These are phyloP conservation scores for Catharus minimus DNA, from an alignment of 2,113 vertebrate species.

Conservation along the genomic window DNA sequence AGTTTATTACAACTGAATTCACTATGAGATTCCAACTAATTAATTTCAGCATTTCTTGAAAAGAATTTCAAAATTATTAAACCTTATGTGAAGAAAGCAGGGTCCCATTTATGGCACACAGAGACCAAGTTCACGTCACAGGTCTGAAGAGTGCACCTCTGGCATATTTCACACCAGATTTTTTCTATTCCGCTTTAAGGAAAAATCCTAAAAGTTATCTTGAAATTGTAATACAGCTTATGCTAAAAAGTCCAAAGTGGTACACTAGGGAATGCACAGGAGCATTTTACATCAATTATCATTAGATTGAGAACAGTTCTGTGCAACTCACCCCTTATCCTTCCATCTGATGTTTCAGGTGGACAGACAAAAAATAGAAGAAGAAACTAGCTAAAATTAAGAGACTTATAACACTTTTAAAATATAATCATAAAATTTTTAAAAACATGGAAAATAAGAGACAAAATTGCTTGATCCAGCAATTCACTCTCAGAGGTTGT, in stretches of 20 bases:
- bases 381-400: background rate
- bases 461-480: background rate
- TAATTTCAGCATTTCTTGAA: background rate
- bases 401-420: background rate
- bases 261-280: background rate
- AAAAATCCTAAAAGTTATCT: background rate
- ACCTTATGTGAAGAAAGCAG: background rate
- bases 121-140: background rate
- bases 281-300: background rate
- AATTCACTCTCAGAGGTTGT: background rate
- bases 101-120: background rate
- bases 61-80: background rate
- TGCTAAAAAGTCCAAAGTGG: background rate
- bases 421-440: too few relatives aligned
- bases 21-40: background rate
- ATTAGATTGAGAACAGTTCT: background rate
- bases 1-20: background rate
- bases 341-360: background rate
- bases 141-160: background rate
- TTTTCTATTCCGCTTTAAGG: background rate
- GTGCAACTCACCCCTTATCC: background rate
- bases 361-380: background rate
- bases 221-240: background rate
- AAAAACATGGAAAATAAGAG: background rate
- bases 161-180: background rate